These are phyloP conservation scores for Oenanthe melanoleuca DNA, from an alignment of 2,113 vertebrate species.

Conservation along the genomic window DNA sequence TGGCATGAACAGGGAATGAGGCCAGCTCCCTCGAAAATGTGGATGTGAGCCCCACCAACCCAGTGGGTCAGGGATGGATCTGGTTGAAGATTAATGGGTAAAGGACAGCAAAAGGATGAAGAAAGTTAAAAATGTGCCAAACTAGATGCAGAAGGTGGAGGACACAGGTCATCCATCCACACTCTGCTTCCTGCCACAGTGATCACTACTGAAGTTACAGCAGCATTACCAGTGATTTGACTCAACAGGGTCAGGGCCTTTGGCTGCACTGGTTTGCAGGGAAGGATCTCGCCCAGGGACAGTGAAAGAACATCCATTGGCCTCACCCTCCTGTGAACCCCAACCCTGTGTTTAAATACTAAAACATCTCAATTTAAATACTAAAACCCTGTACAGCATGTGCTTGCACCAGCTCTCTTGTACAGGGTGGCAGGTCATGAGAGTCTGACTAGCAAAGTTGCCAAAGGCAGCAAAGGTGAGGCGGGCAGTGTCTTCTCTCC, in stretches of 20 bases:
- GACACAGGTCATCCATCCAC: too few species aligned
- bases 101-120: background rate
- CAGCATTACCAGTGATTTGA: background rate
- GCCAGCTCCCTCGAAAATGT: background rate
- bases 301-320: background rate
- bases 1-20: background rate
- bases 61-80: too few species aligned
- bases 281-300: background rate
- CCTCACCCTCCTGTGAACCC: background rate
- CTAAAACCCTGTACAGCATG: accelerated
- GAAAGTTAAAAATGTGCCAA: background rate
- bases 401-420: background rate
- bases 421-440: accelerated
- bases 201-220: background rate
- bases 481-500: background rate
- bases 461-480: background rate
- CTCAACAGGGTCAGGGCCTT: background rate
- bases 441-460: background rate
- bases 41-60: background rate
- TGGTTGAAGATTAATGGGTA: background rate
- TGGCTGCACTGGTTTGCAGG: background rate
- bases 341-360: background rate
- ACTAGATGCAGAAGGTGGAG: background rate
- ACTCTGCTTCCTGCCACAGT: background rate
- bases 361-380: background rate